Evolutionary conservation across 2,113 vertebrate species (phyloP).

Genomic region (Odontophorus gujanensis): DNA sequence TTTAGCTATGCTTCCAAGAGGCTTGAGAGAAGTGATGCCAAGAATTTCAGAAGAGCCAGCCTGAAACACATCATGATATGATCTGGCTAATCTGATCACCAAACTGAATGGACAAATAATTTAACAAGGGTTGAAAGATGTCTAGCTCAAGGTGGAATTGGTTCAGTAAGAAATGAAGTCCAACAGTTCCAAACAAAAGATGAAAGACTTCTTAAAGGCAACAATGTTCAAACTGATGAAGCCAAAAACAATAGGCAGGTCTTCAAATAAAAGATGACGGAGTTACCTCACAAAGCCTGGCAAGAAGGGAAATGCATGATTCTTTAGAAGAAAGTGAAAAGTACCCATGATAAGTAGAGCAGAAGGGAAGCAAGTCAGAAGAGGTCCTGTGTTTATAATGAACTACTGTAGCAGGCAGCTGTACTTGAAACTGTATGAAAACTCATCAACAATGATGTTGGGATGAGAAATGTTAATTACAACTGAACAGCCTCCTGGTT

Average conservation of each 20-base stretch:
- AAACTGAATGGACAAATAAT: slow-evolving; percentile 26
- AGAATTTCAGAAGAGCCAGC: slow-evolving; percentile 1
- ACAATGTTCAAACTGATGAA: not conserved
- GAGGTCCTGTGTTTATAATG: slow-evolving; percentile 45
- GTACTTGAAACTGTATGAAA: slow-evolving; percentile 39
- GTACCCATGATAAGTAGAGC: not conserved
- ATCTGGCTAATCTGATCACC: slow-evolving; percentile 17
- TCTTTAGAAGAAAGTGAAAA: slow-evolving; percentile 8
- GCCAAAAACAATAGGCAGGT: not conserved
- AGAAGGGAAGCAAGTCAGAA: slow-evolving; percentile 47
- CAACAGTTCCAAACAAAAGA: slow-evolving; percentile 19
- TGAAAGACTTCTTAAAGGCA: not conserved
- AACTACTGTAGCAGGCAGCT: slow-evolving; percentile 40
- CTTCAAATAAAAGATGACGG: not conserved
- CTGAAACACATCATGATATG: not conserved
- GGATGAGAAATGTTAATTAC: slow-evolving; percentile 64
- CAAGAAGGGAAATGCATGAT: not conserved
- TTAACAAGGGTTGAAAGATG: not conserved
- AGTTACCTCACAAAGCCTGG: not conserved
- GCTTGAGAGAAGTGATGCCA: not conserved
- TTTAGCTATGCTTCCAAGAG: slow-evolving; percentile 1
- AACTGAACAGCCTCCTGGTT: slow-evolving; percentile 27
- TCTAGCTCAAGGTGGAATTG: not conserved
- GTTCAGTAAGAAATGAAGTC: slow-evolving; percentile 19
- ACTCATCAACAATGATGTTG: slow-evolving; percentile 42